phyloP scores from a whole-genome alignment of 2,113 vertebrate species.

The Callospermophilus lateralis region DNA sequence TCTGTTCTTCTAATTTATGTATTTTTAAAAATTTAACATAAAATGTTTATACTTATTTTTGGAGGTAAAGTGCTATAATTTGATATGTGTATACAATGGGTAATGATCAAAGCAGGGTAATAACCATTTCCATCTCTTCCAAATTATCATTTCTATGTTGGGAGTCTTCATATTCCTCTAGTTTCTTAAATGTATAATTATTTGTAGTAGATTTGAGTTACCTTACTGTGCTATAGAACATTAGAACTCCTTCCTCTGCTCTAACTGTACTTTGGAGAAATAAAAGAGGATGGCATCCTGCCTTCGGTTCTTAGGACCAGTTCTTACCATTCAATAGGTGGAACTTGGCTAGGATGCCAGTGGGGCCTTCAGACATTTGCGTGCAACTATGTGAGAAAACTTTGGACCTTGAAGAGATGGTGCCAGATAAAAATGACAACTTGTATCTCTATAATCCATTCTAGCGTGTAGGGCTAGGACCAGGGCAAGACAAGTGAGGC shows the following conservation, averaged over 20 bases:
- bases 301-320: background rate
- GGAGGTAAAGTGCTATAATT: background rate
- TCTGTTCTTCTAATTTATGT: background rate
- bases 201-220: background rate
- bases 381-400: background rate
- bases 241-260: background rate
- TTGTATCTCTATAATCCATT: background rate
- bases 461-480: background rate
- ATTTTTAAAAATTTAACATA: background rate
- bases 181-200: background rate
- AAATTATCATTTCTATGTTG: background rate
- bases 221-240: background rate
- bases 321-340: background rate
- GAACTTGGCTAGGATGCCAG: background rate
- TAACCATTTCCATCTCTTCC: background rate
- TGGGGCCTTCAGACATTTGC: background rate
- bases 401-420: background rate
- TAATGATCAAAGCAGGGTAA: background rate
- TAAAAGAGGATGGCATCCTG: background rate
- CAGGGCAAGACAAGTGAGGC: accelerated
- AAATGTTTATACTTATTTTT: background rate
- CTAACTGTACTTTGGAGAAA: background rate
- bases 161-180: background rate
- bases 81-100: background rate
- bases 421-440: background rate